Conservation (phyloP, 2,113 vertebrate species). For the Pelecanoides urinatrix region DNA sequence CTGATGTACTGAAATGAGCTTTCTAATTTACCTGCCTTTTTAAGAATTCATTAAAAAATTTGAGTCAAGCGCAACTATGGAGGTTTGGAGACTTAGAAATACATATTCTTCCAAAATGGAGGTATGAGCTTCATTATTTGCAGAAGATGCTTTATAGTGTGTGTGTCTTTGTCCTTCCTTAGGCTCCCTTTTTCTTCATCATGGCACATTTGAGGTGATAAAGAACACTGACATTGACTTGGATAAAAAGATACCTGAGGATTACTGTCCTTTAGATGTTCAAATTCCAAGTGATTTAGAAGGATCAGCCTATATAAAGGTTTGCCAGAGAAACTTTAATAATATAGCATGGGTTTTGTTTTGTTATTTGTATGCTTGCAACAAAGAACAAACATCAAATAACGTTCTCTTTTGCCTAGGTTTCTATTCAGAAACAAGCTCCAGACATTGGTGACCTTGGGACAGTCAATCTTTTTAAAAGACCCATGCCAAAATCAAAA, state of each 20-base stretch:
- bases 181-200: constrained; percentile 97
- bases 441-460: constrained; percentile 96
- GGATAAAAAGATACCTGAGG: constrained; percentile 96
- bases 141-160: background rate
- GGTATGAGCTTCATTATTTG: background rate
- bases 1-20: background rate
- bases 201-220: constrained; percentile 97
- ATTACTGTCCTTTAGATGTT: constrained; percentile 95
- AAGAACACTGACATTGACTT: constrained; percentile 98
- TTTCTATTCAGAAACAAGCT: constrained; percentile 97
- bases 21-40: background rate
- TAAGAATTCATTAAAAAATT: background rate
- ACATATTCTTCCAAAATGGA: background rate
- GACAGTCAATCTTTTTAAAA: constrained; percentile 90
- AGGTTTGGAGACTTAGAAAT: background rate
- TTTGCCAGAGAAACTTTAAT: constrained; percentile 32
- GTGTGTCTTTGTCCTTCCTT: background rate
- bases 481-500: constrained; percentile 84
- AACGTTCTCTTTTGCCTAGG: constrained; percentile 66
- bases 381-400: background rate
- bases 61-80: background rate
- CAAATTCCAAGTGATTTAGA: constrained; percentile 97
- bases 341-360: background rate
- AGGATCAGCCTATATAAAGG: constrained; percentile 97
- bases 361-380: background rate